These are phyloP conservation scores for Ectropis grisescens DNA, from an alignment of 1,140 invertebrate genomes.

Conservation along the genomic window DNA sequence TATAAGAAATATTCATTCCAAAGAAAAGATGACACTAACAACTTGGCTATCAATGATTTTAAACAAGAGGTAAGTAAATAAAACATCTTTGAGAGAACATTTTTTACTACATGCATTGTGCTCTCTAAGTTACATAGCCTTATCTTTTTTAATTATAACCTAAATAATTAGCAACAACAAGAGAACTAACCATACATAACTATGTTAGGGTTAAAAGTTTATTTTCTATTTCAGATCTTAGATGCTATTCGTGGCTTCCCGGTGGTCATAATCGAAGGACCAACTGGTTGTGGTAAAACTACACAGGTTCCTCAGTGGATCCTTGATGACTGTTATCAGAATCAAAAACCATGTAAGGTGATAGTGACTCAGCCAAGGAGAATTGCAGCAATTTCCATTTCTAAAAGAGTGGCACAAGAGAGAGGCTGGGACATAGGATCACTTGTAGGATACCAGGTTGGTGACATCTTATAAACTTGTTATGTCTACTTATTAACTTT, in stretches of 20 bases:
- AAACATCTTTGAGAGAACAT: too few species aligned
- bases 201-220: too few species aligned
- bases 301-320: constrained; percentile 93
- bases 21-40: constrained; percentile 46
- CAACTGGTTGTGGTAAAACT: constrained; percentile 84
- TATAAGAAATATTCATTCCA: constrained; percentile 56
- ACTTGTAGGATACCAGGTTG: constrained; percentile 90
- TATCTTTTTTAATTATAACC: constrained; percentile 2
- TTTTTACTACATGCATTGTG: too few species aligned
- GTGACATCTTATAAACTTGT: too few species aligned
- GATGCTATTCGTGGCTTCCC: constrained; percentile 36
- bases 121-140: background rate
- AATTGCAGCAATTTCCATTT: constrained; percentile 87
- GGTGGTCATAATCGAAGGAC: constrained; percentile 84
- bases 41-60: constrained; percentile 40
- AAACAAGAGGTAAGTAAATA: constrained; percentile 34
- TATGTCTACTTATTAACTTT: too few species aligned
- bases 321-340: constrained; percentile 77
- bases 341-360: constrained; percentile 80
- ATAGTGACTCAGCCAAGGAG: constrained; percentile 90
- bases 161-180: too few species aligned
- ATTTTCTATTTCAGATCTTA: constrained; percentile 46
- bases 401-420: constrained; percentile 83
- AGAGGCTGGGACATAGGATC: constrained; percentile 81
- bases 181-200: too few species aligned